A percentile compares a stretch with the other conserved stretches of the same genome.
Evolutionary conservation across 2,113 vertebrate genomes (phyloP).

Genomic region (Progne subis): DNA sequence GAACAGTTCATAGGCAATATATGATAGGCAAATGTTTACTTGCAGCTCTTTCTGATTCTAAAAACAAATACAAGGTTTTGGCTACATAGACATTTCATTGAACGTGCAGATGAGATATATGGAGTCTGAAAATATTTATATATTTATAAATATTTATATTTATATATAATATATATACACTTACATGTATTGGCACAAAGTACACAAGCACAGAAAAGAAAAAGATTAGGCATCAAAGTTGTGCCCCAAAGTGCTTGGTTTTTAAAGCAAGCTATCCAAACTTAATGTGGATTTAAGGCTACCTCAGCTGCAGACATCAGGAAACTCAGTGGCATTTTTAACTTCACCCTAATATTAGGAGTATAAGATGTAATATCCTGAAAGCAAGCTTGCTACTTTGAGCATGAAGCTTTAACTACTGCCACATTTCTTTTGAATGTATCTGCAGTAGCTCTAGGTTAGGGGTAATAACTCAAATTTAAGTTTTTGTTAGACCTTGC

Average conservation of each 20-base stretch:
- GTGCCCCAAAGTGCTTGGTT: neutral
- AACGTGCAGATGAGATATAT: neutral
- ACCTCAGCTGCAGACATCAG: neutral
- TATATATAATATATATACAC: too few relatives aligned
- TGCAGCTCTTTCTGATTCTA: neutral
- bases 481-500: neutral
- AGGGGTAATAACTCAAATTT: neutral
- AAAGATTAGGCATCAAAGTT: neutral
- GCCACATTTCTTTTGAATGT: neutral
- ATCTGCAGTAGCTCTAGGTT: neutral
- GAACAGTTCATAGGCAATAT: neutral
- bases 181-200: neutral
- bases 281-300: neutral
- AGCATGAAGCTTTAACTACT: neutral
- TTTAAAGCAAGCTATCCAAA: neutral
- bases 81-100: neutral
- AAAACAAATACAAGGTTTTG: neutral
- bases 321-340: neutral
- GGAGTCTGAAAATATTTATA: neutral
- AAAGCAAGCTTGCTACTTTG: neutral
- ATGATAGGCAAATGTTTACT: neutral
- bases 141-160: too few relatives aligned
- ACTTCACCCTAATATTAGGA: neutral
- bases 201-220: neutral
- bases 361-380: neutral